phyloP scores from a whole-genome alignment of 2,113 vertebrate genomes.

The Cebus imitator region DNA sequence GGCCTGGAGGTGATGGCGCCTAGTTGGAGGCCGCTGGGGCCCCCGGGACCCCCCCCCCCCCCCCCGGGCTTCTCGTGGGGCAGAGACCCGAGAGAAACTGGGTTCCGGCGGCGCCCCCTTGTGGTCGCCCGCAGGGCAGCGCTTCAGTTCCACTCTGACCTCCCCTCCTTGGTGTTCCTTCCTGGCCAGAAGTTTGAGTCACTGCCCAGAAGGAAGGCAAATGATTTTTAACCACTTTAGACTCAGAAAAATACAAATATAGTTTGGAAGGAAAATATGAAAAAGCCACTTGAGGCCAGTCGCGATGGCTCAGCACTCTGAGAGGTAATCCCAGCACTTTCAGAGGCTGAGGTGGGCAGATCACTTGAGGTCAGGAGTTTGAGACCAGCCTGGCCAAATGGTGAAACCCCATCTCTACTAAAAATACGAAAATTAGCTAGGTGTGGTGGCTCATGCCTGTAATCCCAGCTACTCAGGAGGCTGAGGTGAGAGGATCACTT shows the following conservation, averaged over 20 bases:
- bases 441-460: no score
- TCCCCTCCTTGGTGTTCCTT: neutral
- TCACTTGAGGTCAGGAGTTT: no score
- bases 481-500: no score
- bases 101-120: neutral
- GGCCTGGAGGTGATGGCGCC: neutral
- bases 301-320: no score
- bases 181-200: neutral
- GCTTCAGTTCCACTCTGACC: neutral
- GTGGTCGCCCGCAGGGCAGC: neutral
- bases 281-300: neutral
- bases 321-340: no score
- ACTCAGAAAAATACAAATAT: neutral
- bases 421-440: no score
- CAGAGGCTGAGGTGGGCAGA: no score
- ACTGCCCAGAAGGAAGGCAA: neutral
- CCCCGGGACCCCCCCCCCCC: fast-evolving
- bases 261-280: neutral
- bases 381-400: no score
- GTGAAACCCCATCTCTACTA: no score
- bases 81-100: no score
- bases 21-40: neutral
- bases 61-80: fast-evolving
- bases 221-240: neutral
- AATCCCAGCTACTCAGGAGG: no score